A percentile compares a stretch with the other conserved stretches of the same genome.
phyloP scores from a whole-genome alignment of 2,888 invertebrate species.

The Drosophila ezoana region DNA sequence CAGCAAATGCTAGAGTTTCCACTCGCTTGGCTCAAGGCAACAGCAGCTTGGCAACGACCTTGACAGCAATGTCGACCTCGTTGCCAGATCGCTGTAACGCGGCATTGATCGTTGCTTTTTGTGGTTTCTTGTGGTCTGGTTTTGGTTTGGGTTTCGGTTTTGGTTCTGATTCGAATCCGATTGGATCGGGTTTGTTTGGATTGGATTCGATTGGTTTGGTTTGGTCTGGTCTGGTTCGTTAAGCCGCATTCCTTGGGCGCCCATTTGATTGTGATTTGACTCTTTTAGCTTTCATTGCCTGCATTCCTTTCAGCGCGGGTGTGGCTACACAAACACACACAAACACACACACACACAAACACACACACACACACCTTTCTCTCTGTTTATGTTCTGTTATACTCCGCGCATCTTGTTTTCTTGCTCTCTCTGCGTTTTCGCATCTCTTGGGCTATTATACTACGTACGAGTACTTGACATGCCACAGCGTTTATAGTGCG shows the following conservation, averaged over 20 bases:
- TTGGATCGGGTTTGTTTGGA: constrained; percentile 8
- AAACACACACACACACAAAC: constrained; percentile 1
- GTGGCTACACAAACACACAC: background rate
- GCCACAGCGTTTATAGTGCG: constrained; percentile 73
- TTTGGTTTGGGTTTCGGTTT: constrained; percentile 19
- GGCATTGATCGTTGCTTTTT: constrained; percentile 33
- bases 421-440: background rate
- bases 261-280: constrained; percentile 68
- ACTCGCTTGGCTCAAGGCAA: constrained; percentile 51
- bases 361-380: background rate
- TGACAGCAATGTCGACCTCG: constrained; percentile 62
- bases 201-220: constrained; percentile 9
- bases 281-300: constrained; percentile 39
- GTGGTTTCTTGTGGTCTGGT: constrained; percentile 36
- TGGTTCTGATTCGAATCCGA: constrained; percentile 25
- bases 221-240: constrained; percentile 20
- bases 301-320: constrained; percentile 38
- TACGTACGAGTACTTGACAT: constrained; percentile 58
- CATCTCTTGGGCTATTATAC: constrained; percentile 32
- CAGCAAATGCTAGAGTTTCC: constrained; percentile 19
- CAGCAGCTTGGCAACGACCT: constrained; percentile 57
- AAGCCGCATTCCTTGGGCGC: constrained; percentile 66
- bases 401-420: background rate
- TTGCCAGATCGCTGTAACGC: constrained; percentile 52
- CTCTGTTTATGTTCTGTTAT: background rate